Percentiles rank a stretch among this genome's conserved stretches.
Conservation (phyloP, 2,113 vertebrate genomes). For the Poicephalus meyeri region DNA sequence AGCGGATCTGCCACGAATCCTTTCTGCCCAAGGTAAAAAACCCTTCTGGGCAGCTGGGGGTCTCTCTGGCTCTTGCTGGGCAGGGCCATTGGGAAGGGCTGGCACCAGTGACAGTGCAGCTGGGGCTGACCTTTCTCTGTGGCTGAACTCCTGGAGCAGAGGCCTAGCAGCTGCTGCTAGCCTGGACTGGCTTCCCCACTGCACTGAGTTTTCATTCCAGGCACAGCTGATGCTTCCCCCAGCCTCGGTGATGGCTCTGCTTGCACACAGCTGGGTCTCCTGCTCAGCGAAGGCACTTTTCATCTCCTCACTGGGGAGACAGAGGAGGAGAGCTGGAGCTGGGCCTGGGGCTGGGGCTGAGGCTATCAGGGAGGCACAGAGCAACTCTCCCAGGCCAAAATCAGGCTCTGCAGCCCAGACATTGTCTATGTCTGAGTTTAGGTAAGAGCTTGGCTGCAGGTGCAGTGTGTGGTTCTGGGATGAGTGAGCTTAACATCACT, state of each 20-base stretch:
- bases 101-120: rapidly evolving
- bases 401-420: background rate
- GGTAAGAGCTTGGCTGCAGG: background rate
- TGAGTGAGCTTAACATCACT: background rate
- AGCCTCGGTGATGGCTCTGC: background rate
- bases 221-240: background rate
- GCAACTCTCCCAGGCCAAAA: background rate
- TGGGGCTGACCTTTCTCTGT: background rate
- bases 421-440: background rate
- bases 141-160: background rate
- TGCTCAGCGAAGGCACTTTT: background rate
- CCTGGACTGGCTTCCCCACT: background rate
- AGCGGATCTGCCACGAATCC: background rate
- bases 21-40: background rate
- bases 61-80: background rate
- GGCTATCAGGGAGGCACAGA: background rate
- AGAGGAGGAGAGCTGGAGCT: background rate
- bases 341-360: background rate
- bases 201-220: background rate
- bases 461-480: background rate
- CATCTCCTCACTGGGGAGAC: background rate
- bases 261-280: background rate
- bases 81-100: background rate
- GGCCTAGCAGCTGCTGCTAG: background rate
- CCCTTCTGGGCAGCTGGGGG: background rate